Base-by-base conservation (phyloP, 53 echinoderm and acorn worm genomes). In the Pentamera pediparva region DNA sequence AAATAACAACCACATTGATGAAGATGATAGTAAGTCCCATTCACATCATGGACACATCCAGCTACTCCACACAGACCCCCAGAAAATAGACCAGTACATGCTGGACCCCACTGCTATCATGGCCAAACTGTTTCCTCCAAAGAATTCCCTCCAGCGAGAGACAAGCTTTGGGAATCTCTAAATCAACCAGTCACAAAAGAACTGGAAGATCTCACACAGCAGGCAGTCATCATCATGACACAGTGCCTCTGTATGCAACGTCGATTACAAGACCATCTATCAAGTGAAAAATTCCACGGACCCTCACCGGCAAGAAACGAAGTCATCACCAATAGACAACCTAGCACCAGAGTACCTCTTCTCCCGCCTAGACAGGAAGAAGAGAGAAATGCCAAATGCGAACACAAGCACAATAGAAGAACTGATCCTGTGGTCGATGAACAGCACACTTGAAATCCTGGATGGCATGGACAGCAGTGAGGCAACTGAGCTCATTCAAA, bases 241-340 rank as follows among this genome's bases (percentile, higher is more conserved):
- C 82, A 86, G 64, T 69, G 19, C 49, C 39, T 86, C 1, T 86
- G 82, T 61, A 39, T 82, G 6, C 35, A 59, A 20, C 32, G 86
- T 24, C 86, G 82, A 18, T 35, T 84, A 21, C 36, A 31, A 47
- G 86, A 86, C 48, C 86, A 86, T 49, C 52, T 81, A 37, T 65
- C 75, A 1, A 50, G 61, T 76, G 81, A 76, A 3, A 82, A 82
- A 38, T 76, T 29, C 52, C 76, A 82, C 30, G 48, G 58, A 27
- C 22, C 49, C 6, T 4, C 22, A 65, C 32, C 9, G 40, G 31
- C 10, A 54, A 37, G 70, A 83, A 54, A 78, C 78, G 32, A 19
- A 52, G 10, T 35, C 69, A 15, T 84, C 73, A 34, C 78, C 73
- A 5, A 79, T 72, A 31, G 39, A 84, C 35, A 84, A 84, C 37